Evolutionary conservation across 2,797 vertebrate genomes (phyloP).

Genomic region (Microhierax caerulescens): DNA sequence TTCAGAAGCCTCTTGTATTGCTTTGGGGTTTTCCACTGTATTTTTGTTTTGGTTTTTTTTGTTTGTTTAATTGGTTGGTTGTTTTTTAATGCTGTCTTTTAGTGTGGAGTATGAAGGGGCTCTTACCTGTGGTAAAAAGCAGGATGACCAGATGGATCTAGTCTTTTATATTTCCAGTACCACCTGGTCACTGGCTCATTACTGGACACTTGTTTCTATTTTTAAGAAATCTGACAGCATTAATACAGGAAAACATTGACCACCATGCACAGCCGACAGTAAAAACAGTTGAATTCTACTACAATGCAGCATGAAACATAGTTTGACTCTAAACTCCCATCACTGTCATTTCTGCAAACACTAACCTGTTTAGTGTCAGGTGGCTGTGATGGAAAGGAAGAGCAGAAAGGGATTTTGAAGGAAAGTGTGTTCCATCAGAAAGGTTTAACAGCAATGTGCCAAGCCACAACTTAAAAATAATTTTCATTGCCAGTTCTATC

Average conservation of each 20-base stretch:
- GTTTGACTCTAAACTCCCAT: background rate
- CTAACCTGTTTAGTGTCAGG: background rate
- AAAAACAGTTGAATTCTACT: background rate
- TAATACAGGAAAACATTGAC: too few relatives aligned
- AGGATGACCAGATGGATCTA: background rate
- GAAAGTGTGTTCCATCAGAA: background rate
- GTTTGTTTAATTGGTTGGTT: too few relatives aligned
- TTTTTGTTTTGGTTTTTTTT: too few relatives aligned
- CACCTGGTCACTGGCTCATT: background rate
- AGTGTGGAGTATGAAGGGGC: background rate
- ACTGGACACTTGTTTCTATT: background rate
- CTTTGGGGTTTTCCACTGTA: rapidly evolving
- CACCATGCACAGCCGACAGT: background rate
- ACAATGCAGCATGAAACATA: background rate
- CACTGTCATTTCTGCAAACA: background rate
- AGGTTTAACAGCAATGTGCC: background rate
- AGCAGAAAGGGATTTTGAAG: background rate
- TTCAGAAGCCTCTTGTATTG: background rate
- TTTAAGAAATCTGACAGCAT: too few relatives aligned
- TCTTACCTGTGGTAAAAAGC: background rate
- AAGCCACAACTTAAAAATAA: background rate
- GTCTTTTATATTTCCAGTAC: background rate
- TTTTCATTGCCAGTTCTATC: background rate
- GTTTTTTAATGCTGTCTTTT: background rate
- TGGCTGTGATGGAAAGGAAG: background rate